phyloP scores from a whole-genome alignment of 1,140 invertebrate genomes.

The Camponotus floridanus region DNA sequence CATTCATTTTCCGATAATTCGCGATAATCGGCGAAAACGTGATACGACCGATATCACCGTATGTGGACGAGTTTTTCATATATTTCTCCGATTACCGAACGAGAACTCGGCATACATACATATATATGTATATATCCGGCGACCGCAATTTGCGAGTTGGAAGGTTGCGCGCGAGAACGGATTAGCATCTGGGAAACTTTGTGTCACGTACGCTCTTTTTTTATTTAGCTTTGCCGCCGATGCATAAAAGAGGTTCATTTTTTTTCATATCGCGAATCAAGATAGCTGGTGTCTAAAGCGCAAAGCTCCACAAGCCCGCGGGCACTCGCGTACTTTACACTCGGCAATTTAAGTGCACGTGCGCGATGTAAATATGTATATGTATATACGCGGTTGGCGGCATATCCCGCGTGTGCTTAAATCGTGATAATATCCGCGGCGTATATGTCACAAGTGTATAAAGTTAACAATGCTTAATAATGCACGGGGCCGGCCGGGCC shows the following conservation, averaged over 20 bases:
- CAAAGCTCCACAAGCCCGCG: conserved; percentile 57
- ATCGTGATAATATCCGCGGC: conserved; percentile 69
- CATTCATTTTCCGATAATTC: conserved; percentile 37
- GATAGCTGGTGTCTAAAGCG: conserved; percentile 69
- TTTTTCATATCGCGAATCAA: conserved; percentile 67
- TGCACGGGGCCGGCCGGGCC: conserved; percentile 49
- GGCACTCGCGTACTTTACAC: conserved; percentile 37
- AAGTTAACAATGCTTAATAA: conserved; percentile 75
- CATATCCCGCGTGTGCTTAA: conserved; percentile 68
- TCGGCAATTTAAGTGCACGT: conserved; percentile 59
- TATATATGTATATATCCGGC: not conserved
- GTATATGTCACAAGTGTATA: conserved; percentile 71
- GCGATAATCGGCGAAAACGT: conserved; percentile 18
- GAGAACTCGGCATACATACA: not conserved
- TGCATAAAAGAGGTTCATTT: conserved; percentile 62
- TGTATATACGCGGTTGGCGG: not conserved
- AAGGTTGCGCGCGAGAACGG: conserved; percentile 53
- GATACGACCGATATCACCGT: not conserved
- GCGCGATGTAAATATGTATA: conserved; percentile 24
- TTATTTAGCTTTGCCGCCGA: conserved; percentile 56
- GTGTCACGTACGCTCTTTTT: conserved; percentile 20
- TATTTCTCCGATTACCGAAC: conserved; percentile 57
- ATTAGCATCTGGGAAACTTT: conserved; percentile 59
- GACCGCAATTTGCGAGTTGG: conserved; percentile 55
- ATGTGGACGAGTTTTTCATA: conserved; percentile 32